Evolutionary conservation across 2,797 vertebrate species (phyloP), one percentile per base, ranked within the genome.

Genomic region (Tangara arthus): DNA sequence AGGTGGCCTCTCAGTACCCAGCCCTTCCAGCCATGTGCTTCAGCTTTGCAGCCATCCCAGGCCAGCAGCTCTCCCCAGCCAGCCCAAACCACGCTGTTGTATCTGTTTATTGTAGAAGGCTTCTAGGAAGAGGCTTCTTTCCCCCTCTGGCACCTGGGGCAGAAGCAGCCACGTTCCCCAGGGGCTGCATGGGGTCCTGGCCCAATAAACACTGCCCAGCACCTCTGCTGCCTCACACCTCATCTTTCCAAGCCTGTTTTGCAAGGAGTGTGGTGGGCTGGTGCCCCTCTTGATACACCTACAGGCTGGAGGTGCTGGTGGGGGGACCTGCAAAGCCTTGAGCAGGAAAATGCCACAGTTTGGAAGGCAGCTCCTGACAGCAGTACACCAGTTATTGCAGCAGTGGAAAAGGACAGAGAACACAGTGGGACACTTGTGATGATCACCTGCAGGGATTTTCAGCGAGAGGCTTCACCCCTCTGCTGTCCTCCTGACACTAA

Each of bases 101-200:
- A 55, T 52, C 56, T 94, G 27, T 85, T 95, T 86, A 78, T 81
- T 91, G 34, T 68, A 94, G 77, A 52, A 64, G 56, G 26, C 13
- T 41, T 59, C 23, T 21, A 83, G 79, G n/a, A 78, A 53, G 50
- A 69, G 12, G 59, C 63, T 82, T 15, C 18, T 50, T 13, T 3
- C 15, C 4, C 16, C 6, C 6, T 8, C 19, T 5, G 1, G 35
- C 3, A 1, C 6, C 35, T 0, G 0, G 21, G 50, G 42, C 44
- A 83, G 60, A 52, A 52, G 28, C 8, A 2, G 16, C n/a, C 2
- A 1, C 46, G 3, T 23, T 11, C 28, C 49, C 23, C 8, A 2
- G 27, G 50, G 46, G 30, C 32, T 17, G 17, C 0, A 0, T 2
- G 21, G 32, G 37, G 30, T n/a, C 37, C 63, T 2, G 1, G 66